Evolutionary conservation across 53 echinoderm and acorn worm species (phyloP).

Genomic region (Antedon mediterranea): DNA sequence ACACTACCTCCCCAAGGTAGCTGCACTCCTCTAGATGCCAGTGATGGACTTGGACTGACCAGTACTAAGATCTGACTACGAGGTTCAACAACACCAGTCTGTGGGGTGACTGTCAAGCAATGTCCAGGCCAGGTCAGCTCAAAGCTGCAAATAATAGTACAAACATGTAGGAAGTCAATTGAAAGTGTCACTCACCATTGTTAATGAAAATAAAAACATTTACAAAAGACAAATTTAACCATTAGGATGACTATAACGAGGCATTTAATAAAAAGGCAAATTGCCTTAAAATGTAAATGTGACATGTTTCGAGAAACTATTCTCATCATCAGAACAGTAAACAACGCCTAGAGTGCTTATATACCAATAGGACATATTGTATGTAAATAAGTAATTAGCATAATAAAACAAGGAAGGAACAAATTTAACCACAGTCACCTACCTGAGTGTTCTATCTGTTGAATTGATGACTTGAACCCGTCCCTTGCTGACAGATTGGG

Average conservation of each 20-base stretch:
- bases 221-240: no score
- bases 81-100: conserved; percentile 49
- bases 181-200: not conserved
- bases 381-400: no score
- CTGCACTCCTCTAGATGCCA: conserved; percentile 46
- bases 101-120: conserved; percentile 54
- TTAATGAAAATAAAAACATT: no score
- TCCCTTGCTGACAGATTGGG: conserved; percentile 4
- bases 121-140: conserved; percentile 52
- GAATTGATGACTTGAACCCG: conserved; percentile 33
- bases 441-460: conserved; percentile 42
- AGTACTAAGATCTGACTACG: conserved; percentile 22
- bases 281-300: no score
- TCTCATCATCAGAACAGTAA: no score
- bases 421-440: no score
- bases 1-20: conserved; percentile 65
- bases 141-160: conserved; percentile 30
- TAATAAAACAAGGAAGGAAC: no score
- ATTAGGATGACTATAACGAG: no score
- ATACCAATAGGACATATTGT: no score
- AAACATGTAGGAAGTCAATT: not conserved
- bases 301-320: no score
- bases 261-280: no score
- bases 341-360: no score
- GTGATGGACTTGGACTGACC: conserved; percentile 56